Conservation (phyloP, 2,113 vertebrate species). For the Electrona antarctica region DNA sequence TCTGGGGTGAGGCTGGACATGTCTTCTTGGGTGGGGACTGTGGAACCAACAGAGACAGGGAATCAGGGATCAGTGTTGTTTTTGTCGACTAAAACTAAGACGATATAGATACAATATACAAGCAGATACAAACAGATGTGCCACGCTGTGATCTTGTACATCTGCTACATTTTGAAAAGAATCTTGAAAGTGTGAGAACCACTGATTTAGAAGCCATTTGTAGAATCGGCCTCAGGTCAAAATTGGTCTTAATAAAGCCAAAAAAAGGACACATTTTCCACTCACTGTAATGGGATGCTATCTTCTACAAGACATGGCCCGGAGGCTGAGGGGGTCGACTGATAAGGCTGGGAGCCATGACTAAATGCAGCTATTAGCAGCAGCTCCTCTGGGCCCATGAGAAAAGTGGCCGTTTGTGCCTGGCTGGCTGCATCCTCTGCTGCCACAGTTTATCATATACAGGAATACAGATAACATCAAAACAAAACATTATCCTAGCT, state of each 20-base stretch:
- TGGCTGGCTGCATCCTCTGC: not conserved
- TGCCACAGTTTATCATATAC: constrained; percentile 5
- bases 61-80: no score
- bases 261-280: not conserved
- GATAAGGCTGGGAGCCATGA: constrained; percentile 11
- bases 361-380: constrained; percentile 15
- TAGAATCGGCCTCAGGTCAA: not conserved
- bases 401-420: not conserved
- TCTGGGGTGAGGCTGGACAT: constrained; percentile 99
- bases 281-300: constrained; percentile 33
- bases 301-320: not conserved
- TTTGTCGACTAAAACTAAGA: no score
- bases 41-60: constrained; percentile 36
- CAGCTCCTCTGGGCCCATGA: not conserved
- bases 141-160: no score
- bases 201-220: no score
- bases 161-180: no score
- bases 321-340: not conserved
- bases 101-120: no score
- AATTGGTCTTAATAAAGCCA: not conserved
- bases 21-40: constrained; percentile 98
- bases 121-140: no score
- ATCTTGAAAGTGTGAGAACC: no score
- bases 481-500: no score
- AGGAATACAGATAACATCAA: not conserved